Evolutionary conservation across 2,888 invertebrate genomes (phyloP).

Genomic region (Lithophane semibrunnea): DNA sequence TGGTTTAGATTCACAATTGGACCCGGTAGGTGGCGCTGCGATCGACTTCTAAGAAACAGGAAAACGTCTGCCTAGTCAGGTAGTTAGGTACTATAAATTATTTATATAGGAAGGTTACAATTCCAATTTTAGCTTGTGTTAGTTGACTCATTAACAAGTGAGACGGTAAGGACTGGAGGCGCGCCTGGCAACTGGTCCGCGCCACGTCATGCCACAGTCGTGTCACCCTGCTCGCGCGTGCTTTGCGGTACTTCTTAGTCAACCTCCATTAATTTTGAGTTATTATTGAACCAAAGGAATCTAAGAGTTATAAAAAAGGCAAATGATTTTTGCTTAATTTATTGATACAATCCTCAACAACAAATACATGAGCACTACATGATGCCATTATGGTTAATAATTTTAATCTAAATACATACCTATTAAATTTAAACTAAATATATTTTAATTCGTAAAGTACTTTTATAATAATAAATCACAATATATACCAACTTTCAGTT

Average conservation of each 20-base stretch:
- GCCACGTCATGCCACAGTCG: neutral
- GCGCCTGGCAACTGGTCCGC: neutral
- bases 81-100: neutral
- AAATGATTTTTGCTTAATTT: conserved; percentile 83
- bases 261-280: neutral
- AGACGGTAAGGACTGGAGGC: too few species aligned
- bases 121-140: neutral
- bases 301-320: conserved; percentile 52
- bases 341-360: conserved; percentile 89
- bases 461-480: conserved; percentile 88
- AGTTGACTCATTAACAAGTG: neutral
- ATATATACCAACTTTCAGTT: conserved; percentile 88
- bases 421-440: conserved; percentile 85
- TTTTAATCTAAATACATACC: conserved; percentile 83
- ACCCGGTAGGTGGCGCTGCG: neutral
- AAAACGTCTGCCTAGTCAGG: neutral
- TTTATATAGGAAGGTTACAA: neutral
- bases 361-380: conserved; percentile 87
- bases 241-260: neutral
- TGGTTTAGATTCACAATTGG: neutral
- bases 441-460: conserved; percentile 85
- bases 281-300: conserved; percentile 22
- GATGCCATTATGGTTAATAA: conserved; percentile 82
- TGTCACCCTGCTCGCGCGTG: neutral
- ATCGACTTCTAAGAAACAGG: neutral